Conservation (phyloP, 2,888 invertebrate genomes). For the Lottia scabra region DNA sequence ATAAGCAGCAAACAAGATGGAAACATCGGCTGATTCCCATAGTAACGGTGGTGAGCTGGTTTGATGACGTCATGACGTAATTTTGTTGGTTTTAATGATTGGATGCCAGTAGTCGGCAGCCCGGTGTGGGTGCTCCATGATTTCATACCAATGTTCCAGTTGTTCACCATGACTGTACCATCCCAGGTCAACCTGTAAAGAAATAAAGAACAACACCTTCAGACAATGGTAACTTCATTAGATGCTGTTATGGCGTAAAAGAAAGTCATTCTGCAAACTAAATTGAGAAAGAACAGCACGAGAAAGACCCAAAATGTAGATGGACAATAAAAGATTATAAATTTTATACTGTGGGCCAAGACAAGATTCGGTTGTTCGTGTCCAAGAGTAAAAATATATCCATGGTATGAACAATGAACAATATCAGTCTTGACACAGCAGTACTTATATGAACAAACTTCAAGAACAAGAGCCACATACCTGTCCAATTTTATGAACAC, state of each 20-base stretch:
- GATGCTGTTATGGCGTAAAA: too few species aligned
- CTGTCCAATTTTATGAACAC: conserved; percentile 62
- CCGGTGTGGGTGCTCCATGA: conserved; percentile 63
- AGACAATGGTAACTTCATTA: too few species aligned
- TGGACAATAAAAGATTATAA: too few species aligned
- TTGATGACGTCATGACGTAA: conserved; percentile 45
- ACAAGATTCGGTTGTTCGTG: too few species aligned
- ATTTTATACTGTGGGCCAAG: too few species aligned
- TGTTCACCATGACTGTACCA: conserved; percentile 64
- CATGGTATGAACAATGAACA: too few species aligned
- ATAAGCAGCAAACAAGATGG: neutral
- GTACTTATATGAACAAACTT: too few species aligned
- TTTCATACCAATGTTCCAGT: conserved; percentile 62
- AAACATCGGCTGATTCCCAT: neutral
- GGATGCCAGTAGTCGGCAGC: conserved; percentile 63
- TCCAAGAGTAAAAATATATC: too few species aligned
- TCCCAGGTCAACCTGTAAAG: conserved; percentile 56
- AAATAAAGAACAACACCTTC: neutral
- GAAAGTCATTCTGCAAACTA: too few species aligned
- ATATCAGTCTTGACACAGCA: too few species aligned
- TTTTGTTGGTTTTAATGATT: conserved; percentile 61
- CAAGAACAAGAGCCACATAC: conserved; percentile 40
- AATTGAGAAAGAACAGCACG: too few species aligned
- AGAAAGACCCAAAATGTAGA: too few species aligned
- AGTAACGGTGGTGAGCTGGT: neutral